Base-by-base conservation (phyloP, 2,888 invertebrate genomes). In the Drosophila borealis region DNA sequence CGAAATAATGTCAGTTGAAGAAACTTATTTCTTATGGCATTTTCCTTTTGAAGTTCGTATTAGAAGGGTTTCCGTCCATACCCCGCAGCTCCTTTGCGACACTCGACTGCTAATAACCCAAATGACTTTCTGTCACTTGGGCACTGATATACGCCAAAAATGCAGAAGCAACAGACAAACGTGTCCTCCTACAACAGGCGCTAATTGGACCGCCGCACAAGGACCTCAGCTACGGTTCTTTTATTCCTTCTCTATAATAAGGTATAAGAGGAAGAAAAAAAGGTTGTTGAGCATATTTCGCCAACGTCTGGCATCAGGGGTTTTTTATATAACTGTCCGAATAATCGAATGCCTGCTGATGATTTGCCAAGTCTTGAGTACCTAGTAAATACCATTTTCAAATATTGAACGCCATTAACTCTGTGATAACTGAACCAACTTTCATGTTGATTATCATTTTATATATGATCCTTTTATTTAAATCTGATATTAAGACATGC, bases 1-100 rank as follows among this genome's bases (percentile, higher is more conserved):
- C 87, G 82, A 88, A 89, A 88, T 89, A 89, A 89, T 89, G 84
- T 79, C 80, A 77, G 77, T 64, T 72, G 59, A 68, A 60, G 71
- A 74, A 74, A 78, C 67, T 81, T 79, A 64, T 75, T 76, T 78
- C 64, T 75, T 55, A 66, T 69, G 66, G 69, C 70, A 60, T 74
- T 57, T 65, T 55, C 41, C 79, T 74, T 81, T 80, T 82, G 80
- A 78, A 74, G 76, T 80, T 73, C 42, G 53, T 41, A 66, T 65
- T 67, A 65, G 78, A 78, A 78, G 78, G 71, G 78, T 78, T 78
- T 74, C 70, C 70, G 76, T 49, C 53, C 48, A 51, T 21, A n/a
- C 45, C 14, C 37, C 53, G 10, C 41, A 11, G 13, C 37, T 37
- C 50, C n/a, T n/a, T 21, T 49, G 48, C 59, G 57, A 53, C 70